Conservation (phyloP, 2,113 vertebrate genomes). For the Asarcornis scutulata region DNA sequence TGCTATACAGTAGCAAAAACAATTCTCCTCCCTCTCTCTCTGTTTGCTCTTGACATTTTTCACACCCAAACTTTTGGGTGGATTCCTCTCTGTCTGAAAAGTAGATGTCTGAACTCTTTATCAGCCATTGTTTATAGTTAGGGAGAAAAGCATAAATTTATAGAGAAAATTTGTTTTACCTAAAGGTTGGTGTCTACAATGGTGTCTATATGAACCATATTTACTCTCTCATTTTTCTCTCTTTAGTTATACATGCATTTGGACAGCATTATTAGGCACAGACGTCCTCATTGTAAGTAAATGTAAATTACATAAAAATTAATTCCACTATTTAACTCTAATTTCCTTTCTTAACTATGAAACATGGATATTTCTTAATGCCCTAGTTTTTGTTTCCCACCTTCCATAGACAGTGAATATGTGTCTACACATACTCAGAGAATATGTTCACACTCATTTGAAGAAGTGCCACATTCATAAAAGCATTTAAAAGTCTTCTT, state of each 20-base stretch:
- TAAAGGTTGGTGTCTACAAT: background rate
- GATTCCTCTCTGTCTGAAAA: background rate
- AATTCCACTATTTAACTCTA: background rate
- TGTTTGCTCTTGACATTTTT: background rate
- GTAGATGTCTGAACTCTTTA: background rate
- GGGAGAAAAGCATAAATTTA: background rate
- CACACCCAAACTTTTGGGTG: background rate
- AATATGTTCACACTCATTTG: background rate
- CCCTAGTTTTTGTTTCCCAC: background rate
- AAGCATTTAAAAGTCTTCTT: background rate
- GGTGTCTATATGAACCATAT: background rate
- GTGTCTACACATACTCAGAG: too few relatives aligned
- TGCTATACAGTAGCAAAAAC: background rate
- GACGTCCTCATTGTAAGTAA: background rate
- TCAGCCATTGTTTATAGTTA: background rate
- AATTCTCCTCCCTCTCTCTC: background rate
- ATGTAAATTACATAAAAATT: background rate
- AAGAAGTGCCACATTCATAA: background rate
- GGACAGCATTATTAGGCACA: background rate
- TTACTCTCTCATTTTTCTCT: background rate
- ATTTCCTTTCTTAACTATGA: background rate
- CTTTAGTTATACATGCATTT: background rate
- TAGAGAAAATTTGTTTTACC: background rate
- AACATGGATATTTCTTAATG: background rate
- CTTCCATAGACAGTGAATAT: background rate